Evolutionary conservation across 1,140 invertebrate species (phyloP).

Genomic region (Drosophila santomea): DNA sequence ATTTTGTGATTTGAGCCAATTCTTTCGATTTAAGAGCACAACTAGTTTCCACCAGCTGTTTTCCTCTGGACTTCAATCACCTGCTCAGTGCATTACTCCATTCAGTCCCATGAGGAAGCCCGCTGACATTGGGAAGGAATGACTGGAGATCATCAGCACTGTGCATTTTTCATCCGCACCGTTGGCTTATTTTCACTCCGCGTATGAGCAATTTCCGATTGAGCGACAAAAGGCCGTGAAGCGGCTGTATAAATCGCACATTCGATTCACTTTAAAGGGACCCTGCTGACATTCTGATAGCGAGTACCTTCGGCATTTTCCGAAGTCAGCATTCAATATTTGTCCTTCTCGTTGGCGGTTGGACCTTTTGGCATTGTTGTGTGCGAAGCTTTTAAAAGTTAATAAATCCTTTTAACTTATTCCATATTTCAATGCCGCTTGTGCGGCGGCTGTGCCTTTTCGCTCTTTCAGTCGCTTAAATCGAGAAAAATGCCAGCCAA

Average conservation of each 20-base stretch:
- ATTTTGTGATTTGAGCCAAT: no score
- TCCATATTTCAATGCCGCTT: constrained; percentile 76
- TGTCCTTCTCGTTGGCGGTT: constrained; percentile 34
- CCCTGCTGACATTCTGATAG: constrained; percentile 28
- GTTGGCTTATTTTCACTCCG: neutral
- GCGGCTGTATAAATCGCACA: constrained; percentile 18
- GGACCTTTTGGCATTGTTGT: constrained; percentile 72
- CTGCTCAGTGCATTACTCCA: neutral
- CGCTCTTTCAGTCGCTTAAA: constrained; percentile 31
- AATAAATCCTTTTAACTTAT: constrained; percentile 83
- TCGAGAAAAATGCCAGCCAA: constrained; percentile 48
- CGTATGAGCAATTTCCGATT: constrained; percentile 37
- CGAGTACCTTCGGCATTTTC: constrained; percentile 28
- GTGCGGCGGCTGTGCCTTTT: constrained; percentile 16
- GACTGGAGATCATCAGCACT: neutral
- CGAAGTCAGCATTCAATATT: constrained; percentile 45
- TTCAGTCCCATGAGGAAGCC: neutral
- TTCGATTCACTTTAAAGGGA: constrained; percentile 29
- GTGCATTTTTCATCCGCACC: constrained; percentile 6
- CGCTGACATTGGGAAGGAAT: constrained; percentile 6
- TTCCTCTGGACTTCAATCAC: neutral
- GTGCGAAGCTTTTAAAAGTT: constrained; percentile 79
- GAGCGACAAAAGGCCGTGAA: constrained; percentile 31
- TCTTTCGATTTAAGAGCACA: neutral
- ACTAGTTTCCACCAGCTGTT: neutral